Base-by-base conservation (phyloP, 2,797 vertebrate species). In the Scleropages formosus region DNA sequence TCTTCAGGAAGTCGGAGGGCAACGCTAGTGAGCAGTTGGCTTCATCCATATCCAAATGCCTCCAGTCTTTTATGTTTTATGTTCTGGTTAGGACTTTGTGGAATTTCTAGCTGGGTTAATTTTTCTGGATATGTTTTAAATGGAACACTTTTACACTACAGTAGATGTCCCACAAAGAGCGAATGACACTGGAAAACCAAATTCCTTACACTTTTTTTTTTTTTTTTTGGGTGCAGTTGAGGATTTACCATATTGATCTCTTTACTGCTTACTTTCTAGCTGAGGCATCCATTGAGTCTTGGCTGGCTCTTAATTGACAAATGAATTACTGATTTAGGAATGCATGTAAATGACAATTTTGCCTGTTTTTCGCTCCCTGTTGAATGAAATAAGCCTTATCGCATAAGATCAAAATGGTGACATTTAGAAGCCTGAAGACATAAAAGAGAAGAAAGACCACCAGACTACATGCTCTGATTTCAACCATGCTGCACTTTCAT, bases 401-500 rank as follows among this genome's bases (percentile, higher is more conserved):
- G 26, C 0, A 1, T 44, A 0, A n/a, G 31, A 39, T 39, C 31
- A 39, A 6, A 39, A 2, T 15, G n/a, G 66, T 26, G 26, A 26
- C 22, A n/a, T 68, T 67, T 47, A 15, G 68, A 68, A 68, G 46
- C 39, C 8, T 7, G 46, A 68, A 68, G 39, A 24, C 44, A 6
- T 69, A 26, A 69, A n/a, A n/a, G 66, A 27, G 47, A 47, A n/a
- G 31, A 46, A 4, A 24, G 65, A 11, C 47, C n/a, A 22, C 44
- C 31, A 51, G n/a, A 12, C 44, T 8, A n/a, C 2, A 24, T 13
- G 65, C 18, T 13, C 9, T 47, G 39, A 8, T 8, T 8, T 69
- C 46, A 20, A 10, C 8, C 66, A 31, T 26, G 77, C 39, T 73
- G 80, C 61, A 76, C 73, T 1, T 78, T 80, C 13, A 59, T 39